Evolutionary conservation across 2,797 vertebrate genomes (phyloP).

Genomic region (Muscicapa striata): DNA sequence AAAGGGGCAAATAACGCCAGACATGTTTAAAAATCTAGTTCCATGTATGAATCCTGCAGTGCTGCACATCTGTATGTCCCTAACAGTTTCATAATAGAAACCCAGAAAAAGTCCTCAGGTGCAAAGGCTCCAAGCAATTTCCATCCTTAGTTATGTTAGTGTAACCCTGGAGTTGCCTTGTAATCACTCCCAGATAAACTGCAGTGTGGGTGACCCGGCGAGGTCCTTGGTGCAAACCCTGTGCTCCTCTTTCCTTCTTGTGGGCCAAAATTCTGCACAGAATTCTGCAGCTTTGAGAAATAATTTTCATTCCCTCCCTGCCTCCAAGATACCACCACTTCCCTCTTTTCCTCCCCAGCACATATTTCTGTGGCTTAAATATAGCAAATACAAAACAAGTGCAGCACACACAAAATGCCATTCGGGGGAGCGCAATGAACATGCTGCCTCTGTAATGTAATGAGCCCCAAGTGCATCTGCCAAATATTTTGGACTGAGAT

Average conservation of each 20-base stretch:
- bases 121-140: not conserved
- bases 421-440: conserved; percentile 26
- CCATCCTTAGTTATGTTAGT: accelerated
- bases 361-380: conserved; percentile 60
- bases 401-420: conserved; percentile 42
- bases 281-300: not conserved
- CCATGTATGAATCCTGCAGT: not conserved
- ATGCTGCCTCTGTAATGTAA: conserved; percentile 1
- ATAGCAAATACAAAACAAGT: conserved; percentile 61
- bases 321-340: not conserved
- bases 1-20: not conserved
- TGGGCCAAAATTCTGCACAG: not conserved
- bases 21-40: not conserved
- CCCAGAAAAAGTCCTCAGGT: not conserved
- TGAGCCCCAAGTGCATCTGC: conserved; percentile 27
- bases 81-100: not conserved
- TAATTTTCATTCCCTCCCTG: not conserved
- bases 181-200: not conserved
- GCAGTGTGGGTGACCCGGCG: accelerated
- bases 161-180: not conserved
- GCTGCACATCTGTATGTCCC: not conserved
- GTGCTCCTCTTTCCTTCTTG: not conserved
- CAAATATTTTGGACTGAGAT: conserved; percentile 8
- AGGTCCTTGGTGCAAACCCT: not conserved
- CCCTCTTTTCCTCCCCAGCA: not conserved